phyloP scores from a whole-genome alignment of 2,888 invertebrate genomes.

The Bellardia bayeri region DNA sequence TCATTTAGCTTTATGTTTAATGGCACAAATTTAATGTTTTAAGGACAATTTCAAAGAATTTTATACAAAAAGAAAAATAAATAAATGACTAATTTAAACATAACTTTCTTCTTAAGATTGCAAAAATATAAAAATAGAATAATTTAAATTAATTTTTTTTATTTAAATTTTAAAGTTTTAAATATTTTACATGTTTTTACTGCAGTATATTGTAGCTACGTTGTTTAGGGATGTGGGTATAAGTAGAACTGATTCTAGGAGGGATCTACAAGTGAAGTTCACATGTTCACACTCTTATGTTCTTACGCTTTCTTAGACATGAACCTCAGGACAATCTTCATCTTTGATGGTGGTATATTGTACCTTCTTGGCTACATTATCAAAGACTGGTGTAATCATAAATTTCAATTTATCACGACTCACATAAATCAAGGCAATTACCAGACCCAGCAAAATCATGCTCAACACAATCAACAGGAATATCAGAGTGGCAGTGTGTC shows the following conservation, averaged over 20 bases:
- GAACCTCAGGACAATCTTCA: constrained; percentile 85
- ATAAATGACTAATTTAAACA: not conserved
- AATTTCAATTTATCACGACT: constrained; percentile 86
- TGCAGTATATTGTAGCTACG: not conserved
- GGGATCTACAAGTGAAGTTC: constrained; percentile 28
- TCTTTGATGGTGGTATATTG: constrained; percentile 90
- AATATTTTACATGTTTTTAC: constrained; percentile 55
- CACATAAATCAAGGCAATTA: constrained; percentile 87
- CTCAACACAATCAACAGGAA: constrained; percentile 86
- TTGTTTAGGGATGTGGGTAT: not conserved
- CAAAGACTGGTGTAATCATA: constrained; percentile 87
- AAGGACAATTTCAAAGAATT: constrained; percentile 10
- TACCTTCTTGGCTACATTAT: constrained; percentile 88
- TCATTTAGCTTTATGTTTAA: constrained; percentile 9
- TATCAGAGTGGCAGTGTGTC: constrained; percentile 83
- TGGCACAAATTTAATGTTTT: constrained; percentile 51
- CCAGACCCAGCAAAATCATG: constrained; percentile 85
- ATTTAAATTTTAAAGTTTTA: constrained; percentile 8
- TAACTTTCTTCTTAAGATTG: not conserved
- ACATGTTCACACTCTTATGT: not conserved
- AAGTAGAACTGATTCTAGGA: constrained; percentile 31
- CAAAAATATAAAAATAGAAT: not conserved
- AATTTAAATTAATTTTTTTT: not conserved
- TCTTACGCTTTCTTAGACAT: constrained; percentile 79
- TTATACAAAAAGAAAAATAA: constrained; percentile 15